Base-by-base conservation (phyloP, 2,888 invertebrate species). In the Catocala nupta region DNA sequence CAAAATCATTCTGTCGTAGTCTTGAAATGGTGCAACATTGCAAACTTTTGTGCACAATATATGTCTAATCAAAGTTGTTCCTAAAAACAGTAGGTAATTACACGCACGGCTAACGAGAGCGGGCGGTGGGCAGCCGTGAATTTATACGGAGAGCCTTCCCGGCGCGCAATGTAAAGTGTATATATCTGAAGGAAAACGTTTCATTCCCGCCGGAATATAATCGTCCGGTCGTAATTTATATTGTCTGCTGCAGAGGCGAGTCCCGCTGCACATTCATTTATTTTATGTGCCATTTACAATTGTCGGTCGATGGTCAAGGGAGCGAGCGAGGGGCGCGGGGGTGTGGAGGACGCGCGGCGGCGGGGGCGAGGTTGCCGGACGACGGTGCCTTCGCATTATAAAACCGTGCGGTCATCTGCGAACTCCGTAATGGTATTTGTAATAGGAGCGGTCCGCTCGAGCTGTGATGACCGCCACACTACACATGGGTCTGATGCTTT, bases 201-300 rank as follows among this genome's bases (percentile, higher is more conserved):
- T 92, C 91, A 92, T 92, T 92, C 93, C 94, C 93, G 90, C 86
- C 87, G 92, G 94, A 94, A 94, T 94, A 94, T 94, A 94, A 94
- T 94, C 94, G 94, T 91, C 92, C 93, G 93, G 88, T 92, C 92
- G 94, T 94, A 94, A 94, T 94, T 94, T 94, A 94, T 94, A 94
- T 94, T 94, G 94, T 94, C 94, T 94, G 94, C 90, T 94, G 94
- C 94, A 94, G 94, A 94, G 94, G 92, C 93, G 91, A 91, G 93
- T 92, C 92, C 92, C 93, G 90, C 90, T 93, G 94, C 94, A 94
- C 94, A 94, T 94, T 94, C 94, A 94, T 94, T 94, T 94, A 94
- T 94, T 94, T 94, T 94, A 94, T 94, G 94, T 94, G 94, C 94
- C 94, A 94, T 94, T 94, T 94, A 94, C 94, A 94, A 94, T 94